These are phyloP conservation scores for Otus sunia DNA, from an alignment of 2,113 vertebrate species.

Conservation along the genomic window DNA sequence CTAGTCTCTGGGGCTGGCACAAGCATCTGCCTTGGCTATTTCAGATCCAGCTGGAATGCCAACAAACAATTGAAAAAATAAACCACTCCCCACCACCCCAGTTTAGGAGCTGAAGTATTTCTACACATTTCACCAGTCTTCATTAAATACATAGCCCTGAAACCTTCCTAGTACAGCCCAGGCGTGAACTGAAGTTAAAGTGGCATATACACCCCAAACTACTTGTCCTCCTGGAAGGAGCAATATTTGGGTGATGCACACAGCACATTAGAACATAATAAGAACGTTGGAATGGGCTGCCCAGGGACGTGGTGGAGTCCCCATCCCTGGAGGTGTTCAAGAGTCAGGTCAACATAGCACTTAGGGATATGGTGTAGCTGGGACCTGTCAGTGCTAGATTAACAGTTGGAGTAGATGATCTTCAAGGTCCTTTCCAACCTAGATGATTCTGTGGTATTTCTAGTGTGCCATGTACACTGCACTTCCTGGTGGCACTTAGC, in stretches of 20 bases:
- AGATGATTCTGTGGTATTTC: no score
- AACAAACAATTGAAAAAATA: neutral
- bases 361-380: no score
- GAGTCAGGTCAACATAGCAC: no score
- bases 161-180: neutral
- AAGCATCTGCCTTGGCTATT: neutral
- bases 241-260: neutral
- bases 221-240: neutral
- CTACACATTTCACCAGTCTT: neutral
- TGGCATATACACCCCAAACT: neutral
- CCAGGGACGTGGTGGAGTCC: no score
- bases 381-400: no score
- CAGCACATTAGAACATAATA: neutral
- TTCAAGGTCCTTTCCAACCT: no score
- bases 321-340: no score
- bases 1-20: rapidly evolving
- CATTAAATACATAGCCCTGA: neutral
- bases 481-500: neutral
- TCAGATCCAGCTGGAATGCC: neutral
- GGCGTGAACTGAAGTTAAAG: neutral
- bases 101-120: neutral
- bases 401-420: no score
- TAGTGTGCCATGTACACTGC: no score
- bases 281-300: no score
- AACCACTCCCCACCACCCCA: neutral